A percentile compares a stretch with the other conserved stretches of the same genome.
These are phyloP conservation scores for Dysmachus trigonus DNA, from an alignment of 2,888 invertebrate species.

Conservation along the genomic window DNA sequence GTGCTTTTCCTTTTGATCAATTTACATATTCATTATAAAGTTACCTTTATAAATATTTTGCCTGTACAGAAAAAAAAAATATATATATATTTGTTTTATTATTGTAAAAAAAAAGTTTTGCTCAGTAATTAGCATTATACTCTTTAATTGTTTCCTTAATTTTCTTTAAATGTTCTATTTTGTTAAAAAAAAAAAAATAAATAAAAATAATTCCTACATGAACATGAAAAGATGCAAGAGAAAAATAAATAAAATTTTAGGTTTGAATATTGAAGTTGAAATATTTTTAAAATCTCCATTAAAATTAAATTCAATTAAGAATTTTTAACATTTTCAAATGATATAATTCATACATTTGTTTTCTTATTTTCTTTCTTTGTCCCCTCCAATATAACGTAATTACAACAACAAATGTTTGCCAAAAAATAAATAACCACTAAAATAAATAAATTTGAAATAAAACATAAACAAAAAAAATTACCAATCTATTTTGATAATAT, in stretches of 20 bases:
- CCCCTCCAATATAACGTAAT: conserved; percentile 35
- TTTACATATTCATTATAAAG: background rate
- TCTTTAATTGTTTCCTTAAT: conserved; percentile 41
- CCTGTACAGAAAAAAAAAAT: background rate
- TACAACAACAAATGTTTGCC: conserved; percentile 31
- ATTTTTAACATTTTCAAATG: background rate
- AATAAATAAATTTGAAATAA: conserved; percentile 21
- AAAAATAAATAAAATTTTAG: conserved; percentile 3
- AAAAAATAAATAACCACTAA: conserved; percentile 15
- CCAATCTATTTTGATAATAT: conserved; percentile 39
- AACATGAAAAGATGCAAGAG: conserved; percentile 36
- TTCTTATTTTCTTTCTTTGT: conserved; percentile 37
- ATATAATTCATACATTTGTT: conserved; percentile 38
- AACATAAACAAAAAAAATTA: conserved; percentile 29
- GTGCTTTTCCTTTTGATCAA: background rate
- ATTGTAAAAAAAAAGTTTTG: conserved; percentile 20
- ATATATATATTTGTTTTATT: conserved; percentile 10
- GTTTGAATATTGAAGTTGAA: background rate
- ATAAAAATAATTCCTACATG: conserved; percentile 46
- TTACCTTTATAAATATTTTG: background rate
- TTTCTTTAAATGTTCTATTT: conserved; percentile 37
- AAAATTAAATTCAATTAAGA: background rate
- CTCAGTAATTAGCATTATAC: conserved; percentile 8
- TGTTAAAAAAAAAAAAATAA: background rate
- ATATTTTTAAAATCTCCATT: conserved; percentile 5